phyloP scores from a whole-genome alignment of 1,140 invertebrate species.

The Drosophila ohnishii region DNA sequence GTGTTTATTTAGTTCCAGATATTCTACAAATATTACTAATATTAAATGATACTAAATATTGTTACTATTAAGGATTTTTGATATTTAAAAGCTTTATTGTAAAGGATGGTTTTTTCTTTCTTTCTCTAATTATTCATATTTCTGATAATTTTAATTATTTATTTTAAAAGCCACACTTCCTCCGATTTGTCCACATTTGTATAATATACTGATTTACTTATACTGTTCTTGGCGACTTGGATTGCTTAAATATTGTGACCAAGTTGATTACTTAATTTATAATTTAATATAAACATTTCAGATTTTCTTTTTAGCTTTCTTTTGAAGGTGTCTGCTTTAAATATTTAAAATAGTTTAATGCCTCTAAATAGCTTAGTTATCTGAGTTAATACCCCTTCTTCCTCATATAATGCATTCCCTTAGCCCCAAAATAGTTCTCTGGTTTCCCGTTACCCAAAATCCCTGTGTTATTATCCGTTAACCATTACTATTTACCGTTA shows the following conservation, averaged over 20 bases:
- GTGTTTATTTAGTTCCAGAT: neutral
- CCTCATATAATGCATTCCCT: neutral
- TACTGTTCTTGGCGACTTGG: too few relatives aligned
- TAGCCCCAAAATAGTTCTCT: neutral
- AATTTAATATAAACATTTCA: too few relatives aligned
- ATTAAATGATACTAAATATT: too few relatives aligned
- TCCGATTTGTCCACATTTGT: too few relatives aligned
- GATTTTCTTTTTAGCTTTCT: too few relatives aligned
- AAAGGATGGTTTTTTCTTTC: too few relatives aligned
- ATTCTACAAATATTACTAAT: neutral
- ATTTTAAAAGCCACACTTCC: too few relatives aligned
- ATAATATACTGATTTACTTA: too few relatives aligned
- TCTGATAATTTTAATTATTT: too few relatives aligned
- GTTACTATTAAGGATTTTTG: neutral
- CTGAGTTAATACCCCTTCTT: neutral
- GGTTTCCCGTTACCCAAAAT: neutral
- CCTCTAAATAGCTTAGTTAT: neutral
- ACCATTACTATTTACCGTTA: slow-evolving; percentile 7
- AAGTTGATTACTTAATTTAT: too few relatives aligned
- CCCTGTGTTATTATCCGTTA: neutral
- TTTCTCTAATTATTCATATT: too few relatives aligned
- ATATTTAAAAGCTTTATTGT: neutral
- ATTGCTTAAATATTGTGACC: too few relatives aligned
- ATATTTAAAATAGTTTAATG: neutral
- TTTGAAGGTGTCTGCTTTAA: neutral